Evolutionary conservation across 2,888 invertebrate species (phyloP).

Genomic region (Ctenicera cuprea): DNA sequence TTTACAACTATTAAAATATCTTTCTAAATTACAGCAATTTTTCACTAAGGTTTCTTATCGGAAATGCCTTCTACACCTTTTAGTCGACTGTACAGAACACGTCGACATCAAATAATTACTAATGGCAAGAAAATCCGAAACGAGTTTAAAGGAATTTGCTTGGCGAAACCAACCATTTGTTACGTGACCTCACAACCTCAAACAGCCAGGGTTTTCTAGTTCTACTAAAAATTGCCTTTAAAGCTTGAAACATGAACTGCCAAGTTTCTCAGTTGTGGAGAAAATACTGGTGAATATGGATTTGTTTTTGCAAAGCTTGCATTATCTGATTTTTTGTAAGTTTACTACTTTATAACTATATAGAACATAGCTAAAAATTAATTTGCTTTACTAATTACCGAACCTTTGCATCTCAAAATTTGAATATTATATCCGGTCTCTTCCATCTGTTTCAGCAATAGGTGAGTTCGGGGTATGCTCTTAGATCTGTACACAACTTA

Average conservation of each 20-base stretch:
- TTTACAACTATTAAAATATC: too few relatives aligned
- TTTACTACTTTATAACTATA: not conserved
- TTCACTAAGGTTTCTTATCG: not conserved
- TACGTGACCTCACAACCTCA: conserved; percentile 15
- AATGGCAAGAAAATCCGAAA: conserved; percentile 5
- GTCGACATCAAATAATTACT: conserved; percentile 18
- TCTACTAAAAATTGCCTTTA: conserved; percentile 9
- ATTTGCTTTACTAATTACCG: too few relatives aligned
- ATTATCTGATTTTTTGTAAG: not conserved
- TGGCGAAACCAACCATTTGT: conserved; percentile 15
- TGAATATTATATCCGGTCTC: too few relatives aligned
- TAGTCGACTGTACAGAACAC: not conserved
- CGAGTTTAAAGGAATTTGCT: conserved; percentile 11
- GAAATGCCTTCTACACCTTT: not conserved
- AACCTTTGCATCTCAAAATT: too few relatives aligned
- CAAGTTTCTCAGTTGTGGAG: not conserved
- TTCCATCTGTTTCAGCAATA: too few relatives aligned
- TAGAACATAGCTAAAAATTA: too few relatives aligned
- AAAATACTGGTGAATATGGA: not conserved
- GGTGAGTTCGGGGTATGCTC: too few relatives aligned
- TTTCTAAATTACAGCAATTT: too few relatives aligned
- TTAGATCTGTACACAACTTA: too few relatives aligned
- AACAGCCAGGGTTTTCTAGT: not conserved
- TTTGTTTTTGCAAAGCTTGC: not conserved
- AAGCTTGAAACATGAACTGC: conserved; percentile 9